These are phyloP conservation scores for Gopherus evgoodei DNA, from an alignment of 2,113 vertebrate genomes.

Conservation along the genomic window DNA sequence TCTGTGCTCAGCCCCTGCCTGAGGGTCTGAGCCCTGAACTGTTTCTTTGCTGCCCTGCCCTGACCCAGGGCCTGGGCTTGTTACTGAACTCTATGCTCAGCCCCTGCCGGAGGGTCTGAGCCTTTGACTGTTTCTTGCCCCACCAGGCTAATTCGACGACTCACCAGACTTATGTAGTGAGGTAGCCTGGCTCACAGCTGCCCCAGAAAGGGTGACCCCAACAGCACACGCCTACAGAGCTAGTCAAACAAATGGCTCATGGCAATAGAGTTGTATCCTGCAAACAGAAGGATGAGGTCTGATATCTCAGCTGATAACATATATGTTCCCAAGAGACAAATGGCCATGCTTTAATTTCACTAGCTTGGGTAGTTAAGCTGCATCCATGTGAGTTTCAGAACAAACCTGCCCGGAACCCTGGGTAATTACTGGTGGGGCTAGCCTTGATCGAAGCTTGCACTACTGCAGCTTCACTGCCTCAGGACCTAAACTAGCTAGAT, in stretches of 20 bases:
- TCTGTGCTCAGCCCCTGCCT: too few species aligned
- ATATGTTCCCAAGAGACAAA: constrained; percentile 2
- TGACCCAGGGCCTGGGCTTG: too few species aligned
- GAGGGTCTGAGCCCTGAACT: too few species aligned
- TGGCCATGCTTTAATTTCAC: background rate
- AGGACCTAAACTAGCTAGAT: background rate
- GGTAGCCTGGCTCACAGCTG: too few species aligned
- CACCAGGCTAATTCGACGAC: too few species aligned
- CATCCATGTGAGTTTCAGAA: background rate
- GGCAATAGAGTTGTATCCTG: background rate
- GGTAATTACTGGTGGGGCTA: background rate
- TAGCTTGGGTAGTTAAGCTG: background rate
- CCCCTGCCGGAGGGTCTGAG: too few species aligned
- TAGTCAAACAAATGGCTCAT: background rate
- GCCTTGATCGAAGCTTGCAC: background rate
- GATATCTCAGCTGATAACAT: background rate
- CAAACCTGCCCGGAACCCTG: background rate
- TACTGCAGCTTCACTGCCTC: background rate
- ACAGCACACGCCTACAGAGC: too few species aligned
- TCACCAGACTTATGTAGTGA: too few species aligned
- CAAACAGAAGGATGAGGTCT: background rate
- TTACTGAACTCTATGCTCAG: too few species aligned
- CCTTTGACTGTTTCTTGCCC: too few species aligned
- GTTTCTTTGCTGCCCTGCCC: too few species aligned
- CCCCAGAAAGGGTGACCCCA: too few species aligned